Base-by-base conservation (phyloP, 2,113 vertebrate genomes). In the Zeus faber region DNA sequence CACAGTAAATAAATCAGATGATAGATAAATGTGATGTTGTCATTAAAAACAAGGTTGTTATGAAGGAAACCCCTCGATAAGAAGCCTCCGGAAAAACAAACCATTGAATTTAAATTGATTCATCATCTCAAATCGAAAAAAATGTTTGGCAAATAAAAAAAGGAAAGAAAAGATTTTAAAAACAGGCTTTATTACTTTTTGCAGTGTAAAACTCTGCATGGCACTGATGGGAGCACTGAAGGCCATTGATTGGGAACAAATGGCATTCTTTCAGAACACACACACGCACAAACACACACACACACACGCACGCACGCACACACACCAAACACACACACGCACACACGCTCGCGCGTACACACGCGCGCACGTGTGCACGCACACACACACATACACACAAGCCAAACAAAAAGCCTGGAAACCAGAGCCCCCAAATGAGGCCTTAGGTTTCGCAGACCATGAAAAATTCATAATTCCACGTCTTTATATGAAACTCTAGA, bases 381-480 rank as follows among this genome's bases (percentile, higher is more conserved):
- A 56, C 24, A 27, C 27, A 53, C 29, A 51, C 40, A 40, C 47
- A 48, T 47, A 51, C 58, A 67, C 49, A 39, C 18, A 53, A 69
- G 64, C 56, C 69, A 64, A 70, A 74, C 81, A 72, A 65, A 64
- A 76, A 80, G 70, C 70, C 6, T 64, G 76, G 69, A 76, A 83
- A 85, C 83, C 61, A 62, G 76, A 72, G 83, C 65, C 75, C 72
- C 69, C 65, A 75, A 83, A 77, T 67, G 82, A 82, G 75, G 75
- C 65, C 65, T 84, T 77, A 55, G 71, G 73, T 86, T 86, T 81
- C 81, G 3, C 60, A 55, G 62, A 64, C 75, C 77, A 86, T 86
- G 77, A 84, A 86, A 84, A 81, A 81, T 86, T 82, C 67, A 86
- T 86, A 84, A 79, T 77, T 82, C 72, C 76, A 74, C 68, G 76